Percentiles rank a stretch among this genome's conserved stretches.
phyloP scores from a whole-genome alignment of 2,888 invertebrate species.

The Rhynchonema sp. region DNA sequence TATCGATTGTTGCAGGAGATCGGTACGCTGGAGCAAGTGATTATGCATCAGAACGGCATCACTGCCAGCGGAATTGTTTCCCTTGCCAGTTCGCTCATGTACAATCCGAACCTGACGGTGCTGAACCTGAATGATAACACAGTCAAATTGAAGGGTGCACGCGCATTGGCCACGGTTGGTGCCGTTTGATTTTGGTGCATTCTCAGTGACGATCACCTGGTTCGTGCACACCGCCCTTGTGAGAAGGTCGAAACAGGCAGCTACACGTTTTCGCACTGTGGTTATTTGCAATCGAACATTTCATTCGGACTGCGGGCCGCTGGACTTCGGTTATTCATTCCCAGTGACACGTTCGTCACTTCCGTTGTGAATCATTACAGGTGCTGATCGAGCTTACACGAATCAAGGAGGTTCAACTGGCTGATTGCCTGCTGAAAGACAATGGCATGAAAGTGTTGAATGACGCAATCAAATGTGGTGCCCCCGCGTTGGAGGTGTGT shows the following conservation, averaged over 20 bases:
- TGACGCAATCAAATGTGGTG: neutral
- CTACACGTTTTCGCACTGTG: no score
- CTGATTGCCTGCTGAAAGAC: neutral
- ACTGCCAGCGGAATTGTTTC: slow-evolving; percentile 62
- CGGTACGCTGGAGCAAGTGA: slow-evolving; percentile 63
- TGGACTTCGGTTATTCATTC: no score
- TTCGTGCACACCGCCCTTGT: no score
- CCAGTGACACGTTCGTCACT: no score
- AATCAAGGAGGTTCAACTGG: neutral
- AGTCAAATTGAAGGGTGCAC: slow-evolving; percentile 52
- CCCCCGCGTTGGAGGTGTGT: neutral
- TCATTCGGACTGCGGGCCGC: no score
- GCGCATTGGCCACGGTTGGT: slow-evolving; percentile 44
- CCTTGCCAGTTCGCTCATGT: slow-evolving; percentile 49
- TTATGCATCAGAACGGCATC: slow-evolving; percentile 93
- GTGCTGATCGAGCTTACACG: no score
- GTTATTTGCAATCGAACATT: no score
- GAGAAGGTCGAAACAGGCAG: no score
- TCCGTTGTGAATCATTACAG: no score
- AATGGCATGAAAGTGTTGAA: neutral
- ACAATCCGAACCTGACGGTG: slow-evolving; percentile 44
- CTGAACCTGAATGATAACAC: slow-evolving; percentile 90
- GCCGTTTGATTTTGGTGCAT: no score
- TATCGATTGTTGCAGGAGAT: slow-evolving; percentile 49
- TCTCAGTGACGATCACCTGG: no score